A percentile compares a stretch with the other conserved stretches of the same genome.
phyloP scores from a whole-genome alignment of 2,888 invertebrate species.

The Cistogaster globosa region DNA sequence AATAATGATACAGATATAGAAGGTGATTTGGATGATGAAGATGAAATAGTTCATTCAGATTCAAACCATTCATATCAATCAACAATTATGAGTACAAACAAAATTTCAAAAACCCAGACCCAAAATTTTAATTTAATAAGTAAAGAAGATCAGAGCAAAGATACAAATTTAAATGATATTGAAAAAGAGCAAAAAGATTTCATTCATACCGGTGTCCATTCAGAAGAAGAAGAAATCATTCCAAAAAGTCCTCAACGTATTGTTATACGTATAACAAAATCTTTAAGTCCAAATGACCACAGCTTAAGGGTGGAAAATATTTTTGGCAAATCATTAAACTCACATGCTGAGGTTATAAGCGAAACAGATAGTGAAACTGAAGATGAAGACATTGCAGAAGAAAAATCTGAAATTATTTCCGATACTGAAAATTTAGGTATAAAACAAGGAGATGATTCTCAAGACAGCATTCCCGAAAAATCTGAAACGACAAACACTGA shows the following conservation, averaged over 20 bases:
- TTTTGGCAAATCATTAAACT: background rate
- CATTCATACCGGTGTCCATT: background rate
- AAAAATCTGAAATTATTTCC: no score
- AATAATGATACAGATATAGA: constrained; percentile 21
- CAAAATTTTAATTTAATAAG: background rate
- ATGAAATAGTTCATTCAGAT: background rate
- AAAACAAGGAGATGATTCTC: no score
- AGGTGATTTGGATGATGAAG: constrained; percentile 10
- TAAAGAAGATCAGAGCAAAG: background rate
- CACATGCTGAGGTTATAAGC: background rate
- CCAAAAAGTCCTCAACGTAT: constrained; percentile 28
- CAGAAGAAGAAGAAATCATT: constrained; percentile 1
- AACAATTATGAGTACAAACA: background rate
- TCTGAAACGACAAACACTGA: no score
- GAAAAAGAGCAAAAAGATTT: background rate
- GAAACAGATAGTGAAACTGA: background rate
- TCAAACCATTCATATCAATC: background rate
- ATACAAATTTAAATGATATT: background rate
- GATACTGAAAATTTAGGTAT: no score
- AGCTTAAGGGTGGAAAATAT: constrained; percentile 15
- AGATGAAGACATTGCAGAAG: background rate
- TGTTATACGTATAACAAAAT: constrained; percentile 49
- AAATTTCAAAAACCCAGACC: background rate
- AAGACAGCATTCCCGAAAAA: no score
- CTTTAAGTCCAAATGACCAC: constrained; percentile 12